These are phyloP conservation scores for Coilia nasus DNA, from an alignment of 2,797 vertebrate genomes.

Conservation along the genomic window DNA sequence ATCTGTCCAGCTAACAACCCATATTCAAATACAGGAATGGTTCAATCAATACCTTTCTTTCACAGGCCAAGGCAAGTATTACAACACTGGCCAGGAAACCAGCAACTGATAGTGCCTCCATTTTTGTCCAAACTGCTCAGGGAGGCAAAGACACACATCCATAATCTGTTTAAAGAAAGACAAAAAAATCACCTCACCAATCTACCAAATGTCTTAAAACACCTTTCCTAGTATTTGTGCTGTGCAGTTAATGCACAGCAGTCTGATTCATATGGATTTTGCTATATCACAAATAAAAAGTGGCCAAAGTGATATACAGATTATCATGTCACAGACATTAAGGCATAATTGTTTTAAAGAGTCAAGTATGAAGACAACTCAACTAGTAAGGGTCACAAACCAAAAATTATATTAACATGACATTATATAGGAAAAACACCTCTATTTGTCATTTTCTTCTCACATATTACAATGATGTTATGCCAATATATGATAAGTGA, in stretches of 20 bases:
- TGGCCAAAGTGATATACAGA: not conserved
- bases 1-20: not conserved
- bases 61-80: not conserved
- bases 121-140: not conserved
- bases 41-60: conserved; percentile 21
- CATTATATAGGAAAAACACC: not conserved
- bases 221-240: not conserved
- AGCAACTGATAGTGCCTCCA: not conserved
- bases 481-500: not conserved
- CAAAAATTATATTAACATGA: not conserved
- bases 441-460: not conserved
- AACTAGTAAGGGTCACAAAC: not conserved
- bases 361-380: conserved; percentile 15
- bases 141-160: conserved; percentile 10
- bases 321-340: conserved; percentile 12
- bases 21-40: conserved; percentile 4
- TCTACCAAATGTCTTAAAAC: not conserved
- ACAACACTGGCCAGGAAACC: not conserved
- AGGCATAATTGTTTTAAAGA: conserved; percentile 24
- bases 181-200: not conserved
- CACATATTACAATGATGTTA: not conserved
- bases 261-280: not conserved
- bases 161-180: conserved; percentile 2
- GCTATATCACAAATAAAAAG: not conserved
- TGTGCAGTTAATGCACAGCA: not conserved